A percentile compares a stretch with the other conserved stretches of the same genome.
Evolutionary conservation across 2,888 invertebrate genomes (phyloP).

Genomic region (Omphaloscelis lunosa): DNA sequence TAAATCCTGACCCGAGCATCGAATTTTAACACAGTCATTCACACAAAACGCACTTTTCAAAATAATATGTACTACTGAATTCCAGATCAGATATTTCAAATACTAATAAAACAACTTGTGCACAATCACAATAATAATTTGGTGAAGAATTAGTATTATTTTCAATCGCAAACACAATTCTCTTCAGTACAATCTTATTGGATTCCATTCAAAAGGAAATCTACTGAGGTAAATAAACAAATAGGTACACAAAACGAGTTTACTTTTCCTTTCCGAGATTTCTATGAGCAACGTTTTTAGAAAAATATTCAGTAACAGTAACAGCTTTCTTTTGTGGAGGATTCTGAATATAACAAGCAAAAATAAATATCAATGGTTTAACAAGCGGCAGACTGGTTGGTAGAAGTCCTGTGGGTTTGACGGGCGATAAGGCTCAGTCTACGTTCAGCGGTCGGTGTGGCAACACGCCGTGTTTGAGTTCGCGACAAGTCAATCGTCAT

Average conservation of each 20-base stretch:
- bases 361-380: slow-evolving; percentile 5
- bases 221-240: slow-evolving; percentile 54
- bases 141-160: slow-evolving; percentile 22
- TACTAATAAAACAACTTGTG: neutral
- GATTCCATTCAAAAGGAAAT: slow-evolving; percentile 54
- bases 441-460: too few species aligned
- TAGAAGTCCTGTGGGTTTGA: too few species aligned
- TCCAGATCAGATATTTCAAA: neutral
- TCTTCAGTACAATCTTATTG: slow-evolving; percentile 41
- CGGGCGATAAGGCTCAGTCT: too few species aligned
- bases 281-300: slow-evolving; percentile 32
- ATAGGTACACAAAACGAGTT: slow-evolving; percentile 33
- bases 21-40: too few species aligned
- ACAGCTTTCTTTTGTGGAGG: slow-evolving; percentile 8
- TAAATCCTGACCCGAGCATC: too few species aligned
- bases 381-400: neutral
- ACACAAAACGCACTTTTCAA: slow-evolving; percentile 1
- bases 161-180: slow-evolving; percentile 31
- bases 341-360: slow-evolving; percentile 13
- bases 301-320: slow-evolving; percentile 17
- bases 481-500: too few species aligned
- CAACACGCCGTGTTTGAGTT: too few species aligned
- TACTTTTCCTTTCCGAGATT: slow-evolving; percentile 33
- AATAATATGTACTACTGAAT: neutral
- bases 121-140: neutral